phyloP scores from a whole-genome alignment of 2,113 vertebrate species.

The Pampusana beccarii region DNA sequence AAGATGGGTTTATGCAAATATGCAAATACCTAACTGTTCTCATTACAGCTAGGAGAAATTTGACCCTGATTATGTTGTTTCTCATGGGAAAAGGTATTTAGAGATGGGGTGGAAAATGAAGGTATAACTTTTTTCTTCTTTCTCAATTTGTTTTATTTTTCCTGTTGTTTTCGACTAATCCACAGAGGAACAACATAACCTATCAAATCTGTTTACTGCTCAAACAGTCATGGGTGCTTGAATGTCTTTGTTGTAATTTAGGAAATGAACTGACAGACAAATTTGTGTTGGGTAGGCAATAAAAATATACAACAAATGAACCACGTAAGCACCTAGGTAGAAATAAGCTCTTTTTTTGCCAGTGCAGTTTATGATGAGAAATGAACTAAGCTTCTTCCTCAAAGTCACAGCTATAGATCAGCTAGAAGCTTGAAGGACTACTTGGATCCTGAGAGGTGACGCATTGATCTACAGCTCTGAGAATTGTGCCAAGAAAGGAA shows the following conservation, averaged over 20 bases:
- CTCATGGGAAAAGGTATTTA: neutral
- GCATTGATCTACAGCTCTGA: neutral
- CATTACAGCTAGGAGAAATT: neutral
- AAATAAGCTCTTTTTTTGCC: neutral
- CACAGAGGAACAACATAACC: neutral
- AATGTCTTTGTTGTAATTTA: neutral
- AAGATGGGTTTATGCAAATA: neutral
- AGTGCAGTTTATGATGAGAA: neutral
- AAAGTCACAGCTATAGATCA: constrained; percentile 35
- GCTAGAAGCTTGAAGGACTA: constrained; percentile 11
- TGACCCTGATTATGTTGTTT: neutral
- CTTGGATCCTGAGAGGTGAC: neutral
- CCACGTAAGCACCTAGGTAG: neutral
- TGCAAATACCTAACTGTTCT: neutral
- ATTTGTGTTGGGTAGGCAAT: neutral
- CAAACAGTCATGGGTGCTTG: neutral
- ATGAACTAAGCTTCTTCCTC: neutral
- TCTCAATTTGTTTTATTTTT: neutral
- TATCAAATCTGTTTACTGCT: neutral
- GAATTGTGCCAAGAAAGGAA: neutral
- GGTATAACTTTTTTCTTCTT: neutral
- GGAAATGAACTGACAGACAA: neutral
- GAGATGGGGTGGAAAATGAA: neutral
- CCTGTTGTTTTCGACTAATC: neutral
- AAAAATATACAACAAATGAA: neutral